Percentiles rank a stretch among this genome's conserved stretches.
Evolutionary conservation across 1,140 invertebrate genomes (phyloP).

Genomic region (Bombus pascuorum): DNA sequence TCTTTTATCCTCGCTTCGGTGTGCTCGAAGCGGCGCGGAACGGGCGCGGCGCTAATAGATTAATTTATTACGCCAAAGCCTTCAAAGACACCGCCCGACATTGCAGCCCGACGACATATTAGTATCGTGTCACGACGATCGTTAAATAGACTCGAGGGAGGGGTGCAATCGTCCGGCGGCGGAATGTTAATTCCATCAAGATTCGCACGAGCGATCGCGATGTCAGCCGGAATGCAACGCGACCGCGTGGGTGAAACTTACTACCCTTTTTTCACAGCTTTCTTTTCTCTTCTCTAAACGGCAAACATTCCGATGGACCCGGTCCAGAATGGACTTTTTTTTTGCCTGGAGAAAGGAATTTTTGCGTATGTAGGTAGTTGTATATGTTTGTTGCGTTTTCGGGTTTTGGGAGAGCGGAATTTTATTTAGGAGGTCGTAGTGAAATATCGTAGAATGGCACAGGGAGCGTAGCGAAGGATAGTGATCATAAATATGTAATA

Average conservation of each 20-base stretch:
- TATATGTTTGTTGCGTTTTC: neutral
- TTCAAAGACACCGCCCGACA: conserved; percentile 78
- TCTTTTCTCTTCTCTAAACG: neutral
- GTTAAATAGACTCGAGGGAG: conserved; percentile 66
- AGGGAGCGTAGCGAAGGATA: too few relatives aligned
- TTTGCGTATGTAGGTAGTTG: neutral
- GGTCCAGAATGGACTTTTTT: neutral
- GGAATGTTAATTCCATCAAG: conserved; percentile 76
- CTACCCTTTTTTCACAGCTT: neutral
- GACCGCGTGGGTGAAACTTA: conserved; percentile 49
- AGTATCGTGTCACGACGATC: conserved; percentile 73
- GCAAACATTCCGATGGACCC: neutral
- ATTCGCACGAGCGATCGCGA: conserved; percentile 24
- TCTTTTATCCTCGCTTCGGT: conserved; percentile 35
- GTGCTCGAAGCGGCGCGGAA: conserved; percentile 41
- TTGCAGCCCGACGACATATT: conserved; percentile 74
- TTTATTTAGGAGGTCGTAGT: neutral
- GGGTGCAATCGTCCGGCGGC: conserved; percentile 38
- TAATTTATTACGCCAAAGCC: conserved; percentile 80
- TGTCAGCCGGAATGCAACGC: conserved; percentile 31
- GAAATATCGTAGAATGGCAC: neutral
- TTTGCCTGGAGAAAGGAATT: neutral
- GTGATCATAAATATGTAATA: too few relatives aligned
- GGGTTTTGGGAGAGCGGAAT: neutral
- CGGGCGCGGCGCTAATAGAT: conserved; percentile 78